Evolutionary conservation across 2,797 vertebrate species (phyloP).

Genomic region (Oreochromis mossambicus): DNA sequence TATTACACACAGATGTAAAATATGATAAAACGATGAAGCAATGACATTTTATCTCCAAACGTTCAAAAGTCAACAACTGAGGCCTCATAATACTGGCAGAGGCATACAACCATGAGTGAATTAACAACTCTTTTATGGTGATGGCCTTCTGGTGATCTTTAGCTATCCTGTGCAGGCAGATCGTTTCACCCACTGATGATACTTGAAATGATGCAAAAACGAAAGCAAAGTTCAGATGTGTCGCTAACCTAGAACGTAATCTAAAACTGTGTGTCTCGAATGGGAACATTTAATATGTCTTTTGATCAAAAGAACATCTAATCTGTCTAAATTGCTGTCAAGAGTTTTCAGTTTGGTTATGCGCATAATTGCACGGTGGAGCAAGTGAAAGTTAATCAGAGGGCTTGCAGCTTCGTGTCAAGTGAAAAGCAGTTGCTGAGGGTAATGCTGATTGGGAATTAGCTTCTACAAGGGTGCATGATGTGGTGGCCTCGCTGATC

Average conservation of each 20-base stretch:
- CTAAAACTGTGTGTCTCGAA: neutral
- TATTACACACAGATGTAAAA: neutral
- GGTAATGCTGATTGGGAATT: neutral
- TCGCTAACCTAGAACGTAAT: neutral
- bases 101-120: neutral
- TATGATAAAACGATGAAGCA: neutral
- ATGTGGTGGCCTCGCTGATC: neutral
- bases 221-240: neutral
- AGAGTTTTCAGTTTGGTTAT: neutral
- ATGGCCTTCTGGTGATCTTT: neutral
- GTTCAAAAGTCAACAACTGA: neutral
- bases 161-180: neutral
- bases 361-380: neutral
- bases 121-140: neutral
- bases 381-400: neutral
- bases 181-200: neutral
- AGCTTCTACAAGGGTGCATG: neutral
- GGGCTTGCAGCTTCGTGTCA: neutral
- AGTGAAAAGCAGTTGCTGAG: neutral
- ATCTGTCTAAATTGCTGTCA: slow-evolving; percentile 24
- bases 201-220: neutral
- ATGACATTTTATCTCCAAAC: neutral
- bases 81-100: neutral
- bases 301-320: slow-evolving; percentile 37
- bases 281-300: neutral